Evolutionary conservation across 2,797 vertebrate genomes (phyloP), one percentile per base, ranked within the genome.

Genomic region (Smutsia gigantea): DNA sequence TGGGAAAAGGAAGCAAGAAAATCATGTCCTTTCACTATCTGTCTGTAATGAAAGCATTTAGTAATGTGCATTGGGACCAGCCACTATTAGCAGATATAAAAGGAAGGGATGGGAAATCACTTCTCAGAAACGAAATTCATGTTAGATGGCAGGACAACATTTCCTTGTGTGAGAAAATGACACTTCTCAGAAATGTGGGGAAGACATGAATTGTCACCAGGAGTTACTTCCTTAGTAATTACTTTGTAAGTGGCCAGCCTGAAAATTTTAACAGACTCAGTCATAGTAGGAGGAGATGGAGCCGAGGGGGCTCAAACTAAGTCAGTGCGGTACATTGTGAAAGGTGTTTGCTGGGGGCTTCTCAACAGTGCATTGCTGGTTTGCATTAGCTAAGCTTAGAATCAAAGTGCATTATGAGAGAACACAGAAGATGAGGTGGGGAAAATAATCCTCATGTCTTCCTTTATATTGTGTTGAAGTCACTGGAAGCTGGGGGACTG

Each of bases 361-460:
- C 78, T 96, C 69, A 94, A 96, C 95, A 97, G 12, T 84, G 97
- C 97, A 97, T 95, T 97, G 69, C 82, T 97, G 77, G 98, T 97
- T 97, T 93, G 18, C 46, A 93, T 97, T 95, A 97, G 79, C 79
- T 82, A 23, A 97, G 37, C 34, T 51, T 78, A 83, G 95, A 97
- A 97, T 96, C 96, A 98, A 98, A 96, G 39, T 82, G 49, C 51
- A 57, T 11, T 63, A 51, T 51, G 25, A 93, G 21, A 75, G 12
- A 90, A 93, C 57, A n/a, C 37, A 75, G 75, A 87, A 94, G 97
- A 96, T 95, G 97, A 97, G 49, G 90, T 85, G 81, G 68, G 37
- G 37, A n/a, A 92, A 93, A 42, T 4, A 12, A 91, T 84, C 96
- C 87, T 92, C 74, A 77, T 59, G 14, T 83, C 69, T 12, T 74